Base-by-base conservation (phyloP, 2,113 vertebrate species). In the Theristicus caerulescens region DNA sequence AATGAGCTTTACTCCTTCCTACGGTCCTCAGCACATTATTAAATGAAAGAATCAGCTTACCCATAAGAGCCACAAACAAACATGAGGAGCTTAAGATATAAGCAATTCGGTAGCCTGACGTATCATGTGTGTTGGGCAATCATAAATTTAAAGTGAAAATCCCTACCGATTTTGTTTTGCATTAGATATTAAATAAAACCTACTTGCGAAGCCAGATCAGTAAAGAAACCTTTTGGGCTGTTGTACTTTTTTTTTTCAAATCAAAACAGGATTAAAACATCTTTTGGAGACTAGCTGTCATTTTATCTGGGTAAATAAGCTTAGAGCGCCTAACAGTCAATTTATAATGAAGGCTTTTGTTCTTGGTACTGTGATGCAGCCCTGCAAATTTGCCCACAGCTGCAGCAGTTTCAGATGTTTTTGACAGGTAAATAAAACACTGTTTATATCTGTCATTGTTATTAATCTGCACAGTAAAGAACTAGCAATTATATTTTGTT, bases 341-440 rank as follows among this genome's bases (percentile, higher is more conserved):
- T 92, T 95, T 89, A 83, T 88, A 95, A 94, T 61, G 88, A 96
- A 94, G 70, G 86, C 69, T 93, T 95, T 95, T 97, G 91, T 92
- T 96, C 94, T 91, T 82, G 58, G 70, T 69, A 64, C 73, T 34
- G 19, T 73, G 82, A 93, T 94, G 93, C 90, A 94, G 89, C 70
- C 78, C 51, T 38, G 54, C 59, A 90, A 85, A 96, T 97, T 93
- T 97, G 84, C 84, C 91, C 89, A 96, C 82, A 91, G 89, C 96
- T 96, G 91, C 93, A 95, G 78, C 81, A 69, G 80, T 87, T 96
- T 94, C 94, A 93, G 82, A 73, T 80, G 73, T 13, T 95, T 97
- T 85, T 95, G 96, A 93, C 90, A 97, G 96, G 95, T 95, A 94
- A 94, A 95, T 86, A 97, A 96, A 96, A 88, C 67, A 92, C 76